Base-by-base conservation (phyloP, 2,797 vertebrate genomes). In the Pitangus sulphuratus region DNA sequence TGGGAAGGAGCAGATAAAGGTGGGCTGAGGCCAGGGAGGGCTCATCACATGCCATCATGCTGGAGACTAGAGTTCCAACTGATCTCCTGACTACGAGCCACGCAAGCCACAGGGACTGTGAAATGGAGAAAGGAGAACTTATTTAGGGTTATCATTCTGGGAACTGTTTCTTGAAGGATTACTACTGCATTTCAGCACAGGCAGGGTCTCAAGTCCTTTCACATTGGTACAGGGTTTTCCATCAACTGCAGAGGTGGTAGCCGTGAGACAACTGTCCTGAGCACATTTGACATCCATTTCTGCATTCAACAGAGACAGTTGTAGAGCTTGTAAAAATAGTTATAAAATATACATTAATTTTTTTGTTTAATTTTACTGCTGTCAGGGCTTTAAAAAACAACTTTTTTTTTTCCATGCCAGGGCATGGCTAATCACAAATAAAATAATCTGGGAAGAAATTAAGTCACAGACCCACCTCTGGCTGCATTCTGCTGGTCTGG, bases 301-400 rank as follows among this genome's bases (percentile, higher is more conserved):
- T 76, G 54, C 58, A 68, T 74, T 37, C 60, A 69, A 58, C 62
- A 71, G 19, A 95, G 76, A 86, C 3, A 33, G 91, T 78, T 87
- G 70, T 64, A 56, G 62, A 84, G 85, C n/a, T 61, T 91, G 37
- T 74, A 86, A 93, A 96, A 95, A 89, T 39, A 47, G 68, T 83
- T 60, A 74, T 91, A 95, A 97, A 95, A 84, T 54, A 44, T 18
- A 76, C 33, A 11, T 79, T 91, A 45, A 2, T 69, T 47, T 51
- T 94, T 93, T 44, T 1, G 21, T 68, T 84, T 96, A 79, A 54
- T 80, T 91, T 96, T 62, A 84, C 37, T 91, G 58, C 84, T 89
- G 72, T 87, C 66, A 76, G 76, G 68, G n/a, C 50, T 87, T 84
- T 93, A 95, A 97, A 97, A 96, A 94, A 60, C 37, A 39, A 14